Base-by-base conservation (phyloP, 2,797 vertebrate genomes). In the Gallinago stenura region DNA sequence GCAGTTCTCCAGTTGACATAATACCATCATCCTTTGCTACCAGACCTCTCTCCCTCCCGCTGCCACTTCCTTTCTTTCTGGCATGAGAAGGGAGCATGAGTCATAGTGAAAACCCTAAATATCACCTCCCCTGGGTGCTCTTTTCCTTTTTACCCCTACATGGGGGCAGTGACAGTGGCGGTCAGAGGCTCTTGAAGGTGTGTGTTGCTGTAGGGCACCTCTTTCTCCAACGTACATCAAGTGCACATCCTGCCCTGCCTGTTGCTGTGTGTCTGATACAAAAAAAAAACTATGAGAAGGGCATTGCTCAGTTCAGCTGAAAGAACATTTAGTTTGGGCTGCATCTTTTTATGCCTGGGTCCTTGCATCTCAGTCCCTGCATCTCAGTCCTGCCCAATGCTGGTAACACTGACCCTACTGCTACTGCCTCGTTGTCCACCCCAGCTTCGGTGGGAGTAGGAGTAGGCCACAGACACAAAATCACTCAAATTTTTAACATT, bases 161-260 rank as follows among this genome's bases (percentile, higher is more conserved):
- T 1, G 0, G 2, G 45, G 57, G 33, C 46, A 83, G 35, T 4
- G 2, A 7, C 33, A 56, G 28, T 0, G 21, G 8, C 21, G 15
- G 30, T n/a, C 64, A 78, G 51, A 66, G n/a, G 13, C 39, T 71
- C 70, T 68, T 15, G 9, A 35, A 37, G 12, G 19, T 18, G 21
- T 72, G 60, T 84, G 31, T 37, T 3, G 0, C 28, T 33, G 4
- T 15, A 33, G 1, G 0, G 39, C 20, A 66, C 31, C 18, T 71
- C 30, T 61, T 87, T 69, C 77, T 81, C 41, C 48, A 17, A 31
- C 0, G 0, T 3, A 50, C 12, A 33, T 9, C 1, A 1, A 13
- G 1, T 12, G 51, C 24, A n/a, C 61, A 21, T 24, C 58, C n/a
- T 7, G 3, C n/a, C n/a, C 58, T 48, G 46, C 6, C 58, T 65